A percentile compares a stretch with the other conserved stretches of the same genome.
Conservation (phyloP, 2,113 vertebrate species). For the Propithecus coquereli region DNA sequence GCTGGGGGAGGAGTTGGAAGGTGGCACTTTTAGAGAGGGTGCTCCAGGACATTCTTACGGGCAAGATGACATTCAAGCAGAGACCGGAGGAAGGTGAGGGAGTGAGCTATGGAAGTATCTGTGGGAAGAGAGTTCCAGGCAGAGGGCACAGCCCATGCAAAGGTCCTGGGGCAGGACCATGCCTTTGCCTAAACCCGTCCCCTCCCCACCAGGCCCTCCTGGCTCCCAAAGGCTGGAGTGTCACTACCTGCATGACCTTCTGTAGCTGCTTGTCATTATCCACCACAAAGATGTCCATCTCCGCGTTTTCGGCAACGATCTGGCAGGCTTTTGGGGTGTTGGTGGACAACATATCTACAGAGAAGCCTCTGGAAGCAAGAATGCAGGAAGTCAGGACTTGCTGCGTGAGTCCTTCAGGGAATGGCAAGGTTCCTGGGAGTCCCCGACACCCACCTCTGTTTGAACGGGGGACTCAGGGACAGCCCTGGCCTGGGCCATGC, state of each 20-base stretch:
- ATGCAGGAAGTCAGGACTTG: not conserved
- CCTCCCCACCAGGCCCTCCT: not conserved
- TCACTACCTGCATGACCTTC: slow-evolving; percentile 89
- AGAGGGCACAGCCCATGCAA: too few relatives aligned
- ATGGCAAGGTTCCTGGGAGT: not conserved
- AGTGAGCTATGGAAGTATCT: too few relatives aligned
- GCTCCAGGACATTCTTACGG: not conserved
- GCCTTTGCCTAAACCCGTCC: too few relatives aligned
- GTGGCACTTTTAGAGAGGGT: not conserved
- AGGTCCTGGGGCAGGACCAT: too few relatives aligned
- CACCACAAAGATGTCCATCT: slow-evolving; percentile 89
- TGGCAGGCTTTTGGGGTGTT: slow-evolving; percentile 89
- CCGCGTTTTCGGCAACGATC: slow-evolving; percentile 88
- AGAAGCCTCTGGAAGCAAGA: slow-evolving; percentile 85
- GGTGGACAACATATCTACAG: slow-evolving; percentile 92
- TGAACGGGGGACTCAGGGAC: not conserved
- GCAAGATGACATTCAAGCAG: too few relatives aligned
- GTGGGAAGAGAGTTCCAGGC: too few relatives aligned
- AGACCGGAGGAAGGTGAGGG: too few relatives aligned
- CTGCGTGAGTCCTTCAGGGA: not conserved
- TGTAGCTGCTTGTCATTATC: slow-evolving; percentile 91
- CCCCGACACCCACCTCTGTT: not conserved
- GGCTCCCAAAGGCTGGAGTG: rapidly evolving
- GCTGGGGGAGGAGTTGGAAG: too few relatives aligned
- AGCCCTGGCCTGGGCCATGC: not conserved